These are phyloP conservation scores for Seriola dumerili DNA, from an alignment of 2,113 vertebrate species.

Conservation along the genomic window DNA sequence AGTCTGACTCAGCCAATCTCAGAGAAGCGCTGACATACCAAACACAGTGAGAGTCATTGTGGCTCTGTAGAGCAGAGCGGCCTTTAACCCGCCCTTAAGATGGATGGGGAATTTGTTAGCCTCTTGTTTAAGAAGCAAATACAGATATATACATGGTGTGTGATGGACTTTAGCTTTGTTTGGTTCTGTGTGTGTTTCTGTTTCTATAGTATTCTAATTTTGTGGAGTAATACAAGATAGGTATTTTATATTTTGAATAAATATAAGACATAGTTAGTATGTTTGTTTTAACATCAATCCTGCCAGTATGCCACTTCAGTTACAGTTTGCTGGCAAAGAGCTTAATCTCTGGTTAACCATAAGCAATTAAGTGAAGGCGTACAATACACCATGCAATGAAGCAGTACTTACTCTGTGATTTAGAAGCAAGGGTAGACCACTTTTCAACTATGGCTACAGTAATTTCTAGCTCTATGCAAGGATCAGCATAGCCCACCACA, in stretches of 20 bases:
- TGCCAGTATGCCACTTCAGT: background rate
- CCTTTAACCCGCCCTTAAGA: slow-evolving; percentile 88
- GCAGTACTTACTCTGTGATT: slow-evolving; percentile 27
- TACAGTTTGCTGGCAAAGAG: slow-evolving; percentile 1
- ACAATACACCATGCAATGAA: slow-evolving; percentile 17
- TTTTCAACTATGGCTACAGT: slow-evolving; percentile 18
- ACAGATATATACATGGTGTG: background rate
- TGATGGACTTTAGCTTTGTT: background rate
- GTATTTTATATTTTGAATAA: no score
- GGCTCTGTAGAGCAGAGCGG: slow-evolving; percentile 84
- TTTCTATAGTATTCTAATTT: background rate
- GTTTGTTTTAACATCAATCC: slow-evolving; percentile 9
- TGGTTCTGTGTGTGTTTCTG: background rate
- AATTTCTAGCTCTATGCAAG: slow-evolving; percentile 29
- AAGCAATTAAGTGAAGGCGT: slow-evolving; percentile 8
- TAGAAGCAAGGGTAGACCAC: slow-evolving; percentile 12
- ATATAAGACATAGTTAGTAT: no score
- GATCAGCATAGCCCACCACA: slow-evolving; percentile 48
- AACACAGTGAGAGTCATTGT: slow-evolving; percentile 83
- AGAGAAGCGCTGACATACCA: slow-evolving; percentile 82
- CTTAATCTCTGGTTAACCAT: slow-evolving; percentile 32
- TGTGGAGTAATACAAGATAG: background rate
- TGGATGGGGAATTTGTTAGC: slow-evolving; percentile 89
- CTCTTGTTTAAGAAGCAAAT: slow-evolving; percentile 79
- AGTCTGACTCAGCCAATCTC: slow-evolving; percentile 54